A percentile compares a stretch with the other conserved stretches of the same genome.
phyloP scores from a whole-genome alignment of 2,888 invertebrate species.

The Zhengitettix transpicula region DNA sequence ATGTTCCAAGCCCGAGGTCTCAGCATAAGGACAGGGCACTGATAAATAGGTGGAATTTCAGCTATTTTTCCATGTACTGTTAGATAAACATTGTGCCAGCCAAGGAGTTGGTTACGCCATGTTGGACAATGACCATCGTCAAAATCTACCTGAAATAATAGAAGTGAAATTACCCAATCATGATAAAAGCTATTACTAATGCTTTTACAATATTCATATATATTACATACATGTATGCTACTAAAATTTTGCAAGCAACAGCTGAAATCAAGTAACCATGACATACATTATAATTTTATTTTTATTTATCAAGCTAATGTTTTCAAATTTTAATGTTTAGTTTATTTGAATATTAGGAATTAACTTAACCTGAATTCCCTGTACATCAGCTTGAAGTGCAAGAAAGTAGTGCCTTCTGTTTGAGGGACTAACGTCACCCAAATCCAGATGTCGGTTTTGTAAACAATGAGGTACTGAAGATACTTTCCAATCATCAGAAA shows the following conservation, averaged over 20 bases:
- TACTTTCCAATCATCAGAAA: slow-evolving; percentile 38
- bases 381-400: slow-evolving; percentile 36
- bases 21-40: slow-evolving; percentile 43
- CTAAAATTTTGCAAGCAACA: not conserved
- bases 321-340: no score
- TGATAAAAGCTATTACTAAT: no score
- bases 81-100: slow-evolving; percentile 39
- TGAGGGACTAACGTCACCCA: slow-evolving; percentile 47
- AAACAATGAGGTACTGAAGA: slow-evolving; percentile 36
- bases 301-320: no score
- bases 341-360: not conserved
- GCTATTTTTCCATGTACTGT: slow-evolving; percentile 34
- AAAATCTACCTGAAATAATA: slow-evolving; percentile 32
- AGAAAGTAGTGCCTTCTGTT: slow-evolving; percentile 37
- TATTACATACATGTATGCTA: no score
- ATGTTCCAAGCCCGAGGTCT: slow-evolving; percentile 61
- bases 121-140: slow-evolving; percentile 59
- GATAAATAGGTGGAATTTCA: slow-evolving; percentile 32
- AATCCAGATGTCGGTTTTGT: slow-evolving; percentile 42
- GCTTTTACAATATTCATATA: no score
- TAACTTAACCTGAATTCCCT: slow-evolving; percentile 35
- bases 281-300: no score
- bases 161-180: no score
- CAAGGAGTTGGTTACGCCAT: slow-evolving; percentile 48
- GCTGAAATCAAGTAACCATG: not conserved